Conservation (phyloP, 2,797 vertebrate species). For the Acanthopagrus latus region DNA sequence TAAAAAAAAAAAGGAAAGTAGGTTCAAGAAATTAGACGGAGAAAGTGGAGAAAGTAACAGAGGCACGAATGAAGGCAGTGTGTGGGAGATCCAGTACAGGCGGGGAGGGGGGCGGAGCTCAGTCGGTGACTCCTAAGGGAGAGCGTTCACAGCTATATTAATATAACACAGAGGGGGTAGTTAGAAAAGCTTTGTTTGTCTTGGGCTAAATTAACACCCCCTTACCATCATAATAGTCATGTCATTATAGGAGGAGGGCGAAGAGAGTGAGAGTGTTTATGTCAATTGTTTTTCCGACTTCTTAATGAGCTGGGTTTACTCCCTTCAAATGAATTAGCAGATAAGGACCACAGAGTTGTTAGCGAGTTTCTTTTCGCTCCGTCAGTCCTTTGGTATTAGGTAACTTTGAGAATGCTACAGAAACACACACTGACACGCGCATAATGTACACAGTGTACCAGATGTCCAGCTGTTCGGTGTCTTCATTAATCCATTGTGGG, state of each 20-base stretch:
- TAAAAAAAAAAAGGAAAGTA: not conserved
- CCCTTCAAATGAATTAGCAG: conserved; percentile 53
- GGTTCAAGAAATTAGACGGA: conserved; percentile 14
- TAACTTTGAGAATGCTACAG: conserved; percentile 13
- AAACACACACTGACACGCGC: conserved; percentile 20
- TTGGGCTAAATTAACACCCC: conserved; percentile 75
- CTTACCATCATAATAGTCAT: conserved; percentile 65
- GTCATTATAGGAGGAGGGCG: conserved; percentile 66
- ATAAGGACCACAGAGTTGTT: conserved; percentile 37
- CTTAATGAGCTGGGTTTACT: conserved; percentile 65
- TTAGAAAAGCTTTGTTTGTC: conserved; percentile 77
- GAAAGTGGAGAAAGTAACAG: conserved; percentile 34
- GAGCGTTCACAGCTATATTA: conserved; percentile 73
- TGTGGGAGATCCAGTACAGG: conserved; percentile 62
- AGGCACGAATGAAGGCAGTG: conserved; percentile 53
- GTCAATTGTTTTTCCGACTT: conserved; percentile 61
- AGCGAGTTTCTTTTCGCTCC: conserved; percentile 6
- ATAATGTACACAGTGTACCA: conserved; percentile 24
- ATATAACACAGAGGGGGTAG: conserved; percentile 74
- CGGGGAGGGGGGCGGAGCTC: conserved; percentile 38
- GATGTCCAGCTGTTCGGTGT: conserved; percentile 71
- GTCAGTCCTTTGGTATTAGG: conserved; percentile 29
- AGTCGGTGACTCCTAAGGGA: conserved; percentile 68
- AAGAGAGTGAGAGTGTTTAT: conserved; percentile 63
- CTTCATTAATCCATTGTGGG: conserved; percentile 69